These are phyloP conservation scores for Hirundichthys speculiger DNA, from an alignment of 2,113 vertebrate genomes.

Conservation along the genomic window DNA sequence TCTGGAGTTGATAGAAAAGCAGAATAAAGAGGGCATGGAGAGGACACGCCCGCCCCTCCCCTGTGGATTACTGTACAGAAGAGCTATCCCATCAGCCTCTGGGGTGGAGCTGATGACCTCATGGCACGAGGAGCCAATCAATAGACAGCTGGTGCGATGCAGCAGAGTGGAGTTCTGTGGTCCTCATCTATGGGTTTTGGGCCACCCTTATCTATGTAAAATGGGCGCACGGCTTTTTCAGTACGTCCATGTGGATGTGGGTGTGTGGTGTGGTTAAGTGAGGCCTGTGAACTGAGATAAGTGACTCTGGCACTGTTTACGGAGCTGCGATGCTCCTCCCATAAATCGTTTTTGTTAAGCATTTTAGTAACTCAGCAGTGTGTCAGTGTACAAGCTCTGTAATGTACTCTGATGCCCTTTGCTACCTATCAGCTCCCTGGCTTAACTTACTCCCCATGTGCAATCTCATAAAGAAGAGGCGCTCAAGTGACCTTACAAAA, in stretches of 20 bases:
- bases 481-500: conserved; percentile 1
- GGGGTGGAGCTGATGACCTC: conserved; percentile 58
- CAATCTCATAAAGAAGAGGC: conserved; percentile 16
- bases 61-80: conserved; percentile 46
- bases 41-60: conserved; percentile 9
- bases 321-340: conserved; percentile 43
- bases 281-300: conserved; percentile 65
- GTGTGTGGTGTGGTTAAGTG: conserved; percentile 22
- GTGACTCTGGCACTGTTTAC: conserved; percentile 46
- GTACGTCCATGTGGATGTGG: conserved; percentile 3
- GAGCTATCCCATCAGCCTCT: conserved; percentile 57
- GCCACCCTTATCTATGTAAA: conserved; percentile 49
- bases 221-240: conserved; percentile 22
- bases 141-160: conserved; percentile 54
- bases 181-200: conserved; percentile 18
- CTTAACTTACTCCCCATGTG: conserved; percentile 1
- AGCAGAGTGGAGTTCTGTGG: conserved; percentile 37
- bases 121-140: conserved; percentile 57
- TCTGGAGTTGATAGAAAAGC: conserved; percentile 22
- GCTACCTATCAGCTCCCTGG: background rate
- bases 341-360: conserved; percentile 41
- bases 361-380: conserved; percentile 29
- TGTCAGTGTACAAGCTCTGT: conserved; percentile 17
- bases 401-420: conserved; percentile 28
- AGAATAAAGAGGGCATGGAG: conserved; percentile 14